These are phyloP conservation scores for Discoglossus pictus DNA, from an alignment of 2,797 vertebrate species.

Conservation along the genomic window DNA sequence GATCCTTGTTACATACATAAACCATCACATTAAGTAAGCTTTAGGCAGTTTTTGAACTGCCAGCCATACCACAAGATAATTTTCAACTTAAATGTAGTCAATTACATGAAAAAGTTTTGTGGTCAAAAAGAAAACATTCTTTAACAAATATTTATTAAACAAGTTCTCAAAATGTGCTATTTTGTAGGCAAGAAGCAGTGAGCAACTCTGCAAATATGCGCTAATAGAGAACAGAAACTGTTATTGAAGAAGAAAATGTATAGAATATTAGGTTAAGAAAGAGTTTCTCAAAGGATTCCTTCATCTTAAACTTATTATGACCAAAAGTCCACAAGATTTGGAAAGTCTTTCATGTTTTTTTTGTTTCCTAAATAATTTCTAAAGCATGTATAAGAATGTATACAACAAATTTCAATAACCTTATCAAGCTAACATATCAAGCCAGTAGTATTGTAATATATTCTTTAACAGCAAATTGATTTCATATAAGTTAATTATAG, in stretches of 20 bases:
- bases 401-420: slow-evolving; percentile 11
- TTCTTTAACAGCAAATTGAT: slow-evolving; percentile 18
- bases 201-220: slow-evolving; percentile 57
- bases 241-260: slow-evolving; percentile 50
- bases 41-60: slow-evolving; percentile 27
- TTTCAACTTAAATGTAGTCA: slow-evolving; percentile 24
- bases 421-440: slow-evolving; percentile 30
- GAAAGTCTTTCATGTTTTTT: slow-evolving; percentile 71
- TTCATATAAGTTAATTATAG: slow-evolving; percentile 26
- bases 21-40: slow-evolving; percentile 12
- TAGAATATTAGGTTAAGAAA: slow-evolving; percentile 62
- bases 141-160: slow-evolving; percentile 34
- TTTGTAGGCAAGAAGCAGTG: slow-evolving; percentile 52
- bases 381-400: slow-evolving; percentile 53
- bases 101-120: slow-evolving; percentile 28
- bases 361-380: slow-evolving; percentile 69
- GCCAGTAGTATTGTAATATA: slow-evolving; percentile 9
- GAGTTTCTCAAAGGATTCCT: slow-evolving; percentile 70
- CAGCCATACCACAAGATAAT: slow-evolving; percentile 30
- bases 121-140: slow-evolving; percentile 36
- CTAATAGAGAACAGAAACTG: slow-evolving; percentile 60
- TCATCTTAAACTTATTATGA: slow-evolving; percentile 88
- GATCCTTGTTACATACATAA: slow-evolving; percentile 24
- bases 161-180: slow-evolving; percentile 38
- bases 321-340: slow-evolving; percentile 74